Conservation (phyloP, 2,113 vertebrate species). For the Galeopterus variegatus region DNA sequence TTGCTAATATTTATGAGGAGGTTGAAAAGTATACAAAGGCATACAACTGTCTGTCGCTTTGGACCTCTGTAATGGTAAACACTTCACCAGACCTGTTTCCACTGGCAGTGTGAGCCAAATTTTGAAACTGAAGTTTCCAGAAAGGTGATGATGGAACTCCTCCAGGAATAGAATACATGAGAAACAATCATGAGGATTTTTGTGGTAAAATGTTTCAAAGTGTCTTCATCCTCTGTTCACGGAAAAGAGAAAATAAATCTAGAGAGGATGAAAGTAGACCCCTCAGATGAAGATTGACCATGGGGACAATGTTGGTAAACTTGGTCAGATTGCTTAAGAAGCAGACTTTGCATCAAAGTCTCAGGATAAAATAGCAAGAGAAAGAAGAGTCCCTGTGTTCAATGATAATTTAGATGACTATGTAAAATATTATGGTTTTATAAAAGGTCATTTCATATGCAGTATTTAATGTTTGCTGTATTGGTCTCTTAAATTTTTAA, state of each 20-base stretch:
- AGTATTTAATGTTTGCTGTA: neutral
- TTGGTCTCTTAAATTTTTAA: neutral
- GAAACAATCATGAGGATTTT: neutral
- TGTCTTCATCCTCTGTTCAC: neutral
- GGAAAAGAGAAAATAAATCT: neutral
- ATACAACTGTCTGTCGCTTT: neutral
- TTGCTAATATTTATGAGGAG: neutral
- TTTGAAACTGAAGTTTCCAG: neutral
- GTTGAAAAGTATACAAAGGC: neutral
- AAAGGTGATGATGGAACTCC: neutral
- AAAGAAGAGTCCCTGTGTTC: neutral
- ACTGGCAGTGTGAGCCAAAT: neutral
- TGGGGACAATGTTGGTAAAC: neutral
- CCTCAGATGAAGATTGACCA: neutral
- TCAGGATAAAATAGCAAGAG: neutral
- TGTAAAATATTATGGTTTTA: neutral
- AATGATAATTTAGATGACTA: neutral
- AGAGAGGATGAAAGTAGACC: neutral
- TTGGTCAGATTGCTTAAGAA: neutral
- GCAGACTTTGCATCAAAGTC: neutral
- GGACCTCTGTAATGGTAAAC: neutral
- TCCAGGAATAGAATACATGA: neutral
- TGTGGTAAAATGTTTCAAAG: neutral
- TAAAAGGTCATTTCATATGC: neutral
- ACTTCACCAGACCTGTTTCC: neutral